Evolutionary conservation across 2,113 vertebrate genomes (phyloP).

Genomic region (Nothoprocta perdicaria): DNA sequence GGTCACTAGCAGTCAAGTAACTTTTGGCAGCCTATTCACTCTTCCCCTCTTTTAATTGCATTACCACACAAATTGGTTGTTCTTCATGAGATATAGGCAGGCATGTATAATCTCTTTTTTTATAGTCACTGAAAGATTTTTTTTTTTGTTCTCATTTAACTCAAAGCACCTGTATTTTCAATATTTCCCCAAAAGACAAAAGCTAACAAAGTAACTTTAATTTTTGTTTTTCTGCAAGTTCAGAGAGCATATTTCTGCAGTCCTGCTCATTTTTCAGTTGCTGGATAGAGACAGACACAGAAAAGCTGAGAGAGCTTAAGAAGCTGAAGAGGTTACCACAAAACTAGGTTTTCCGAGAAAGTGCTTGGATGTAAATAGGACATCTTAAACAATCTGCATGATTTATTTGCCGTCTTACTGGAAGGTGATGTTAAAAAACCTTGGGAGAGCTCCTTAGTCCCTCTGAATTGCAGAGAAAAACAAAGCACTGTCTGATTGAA

Average conservation of each 20-base stretch:
- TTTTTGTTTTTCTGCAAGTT: not conserved
- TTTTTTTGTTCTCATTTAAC: not conserved
- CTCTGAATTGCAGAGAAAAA: not conserved
- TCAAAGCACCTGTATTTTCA: not conserved
- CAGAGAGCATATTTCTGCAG: not conserved
- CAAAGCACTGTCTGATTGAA: not conserved
- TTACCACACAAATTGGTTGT: not conserved
- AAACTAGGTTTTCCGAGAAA: not conserved
- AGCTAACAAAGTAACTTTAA: not conserved
- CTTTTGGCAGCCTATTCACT: not conserved
- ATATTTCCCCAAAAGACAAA: accelerated
- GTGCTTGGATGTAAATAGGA: not conserved
- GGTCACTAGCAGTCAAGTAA: not conserved
- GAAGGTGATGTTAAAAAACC: not conserved
- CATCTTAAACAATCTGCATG: not conserved
- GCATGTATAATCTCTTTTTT: not conserved
- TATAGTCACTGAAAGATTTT: not conserved
- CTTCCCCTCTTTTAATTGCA: not conserved
- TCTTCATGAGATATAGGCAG: not conserved
- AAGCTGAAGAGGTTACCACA: not conserved
- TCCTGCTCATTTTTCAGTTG: not conserved
- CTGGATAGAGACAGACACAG: not conserved
- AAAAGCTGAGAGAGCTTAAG: not conserved
- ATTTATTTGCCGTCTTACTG: not conserved
- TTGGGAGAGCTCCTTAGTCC: not conserved